Evolutionary conservation across 2,113 vertebrate genomes (phyloP).

Genomic region (Pomatorhinus ruficollis): DNA sequence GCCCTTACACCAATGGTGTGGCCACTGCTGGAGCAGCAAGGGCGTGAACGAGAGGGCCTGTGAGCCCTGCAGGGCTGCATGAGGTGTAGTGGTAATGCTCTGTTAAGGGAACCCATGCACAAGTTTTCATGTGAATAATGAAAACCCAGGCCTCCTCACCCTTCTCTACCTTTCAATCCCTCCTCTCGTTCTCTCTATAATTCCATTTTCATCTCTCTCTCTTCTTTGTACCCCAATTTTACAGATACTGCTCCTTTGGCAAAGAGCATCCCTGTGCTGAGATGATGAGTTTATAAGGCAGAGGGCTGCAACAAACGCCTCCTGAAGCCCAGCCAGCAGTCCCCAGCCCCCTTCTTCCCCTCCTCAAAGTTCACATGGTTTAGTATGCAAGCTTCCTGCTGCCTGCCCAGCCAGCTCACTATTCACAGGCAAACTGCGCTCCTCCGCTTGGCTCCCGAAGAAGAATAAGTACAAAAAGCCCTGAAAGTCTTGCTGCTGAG

Average conservation of each 20-base stretch:
- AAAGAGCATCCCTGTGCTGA: neutral
- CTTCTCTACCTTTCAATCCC: neutral
- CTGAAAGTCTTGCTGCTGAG: slow-evolving; percentile 44
- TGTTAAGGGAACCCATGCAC: fast-evolving
- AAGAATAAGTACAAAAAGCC: slow-evolving; percentile 51
- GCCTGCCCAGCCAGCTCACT: slow-evolving; percentile 17
- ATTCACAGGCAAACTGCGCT: slow-evolving; percentile 43
- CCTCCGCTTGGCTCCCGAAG: neutral
- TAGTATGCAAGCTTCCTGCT: slow-evolving; percentile 34
- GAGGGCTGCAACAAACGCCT: neutral
- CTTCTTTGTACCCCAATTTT: neutral
- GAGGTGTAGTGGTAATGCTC: neutral
- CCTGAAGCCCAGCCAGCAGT: neutral
- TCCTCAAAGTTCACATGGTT: slow-evolving; percentile 25
- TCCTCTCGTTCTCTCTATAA: neutral
- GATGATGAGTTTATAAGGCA: neutral
- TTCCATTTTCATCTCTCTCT: neutral
- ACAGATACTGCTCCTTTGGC: neutral
- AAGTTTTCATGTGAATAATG: neutral
- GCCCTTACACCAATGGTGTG: neutral
- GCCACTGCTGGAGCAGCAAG: neutral
- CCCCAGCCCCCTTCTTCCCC: neutral
- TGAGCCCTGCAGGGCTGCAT: neutral
- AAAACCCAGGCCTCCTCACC: neutral
- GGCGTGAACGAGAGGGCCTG: fast-evolving